Evolutionary conservation across 2,113 vertebrate genomes (phyloP), one percentile per base, ranked within the genome.

Genomic region (Scartelaos histophorus): DNA sequence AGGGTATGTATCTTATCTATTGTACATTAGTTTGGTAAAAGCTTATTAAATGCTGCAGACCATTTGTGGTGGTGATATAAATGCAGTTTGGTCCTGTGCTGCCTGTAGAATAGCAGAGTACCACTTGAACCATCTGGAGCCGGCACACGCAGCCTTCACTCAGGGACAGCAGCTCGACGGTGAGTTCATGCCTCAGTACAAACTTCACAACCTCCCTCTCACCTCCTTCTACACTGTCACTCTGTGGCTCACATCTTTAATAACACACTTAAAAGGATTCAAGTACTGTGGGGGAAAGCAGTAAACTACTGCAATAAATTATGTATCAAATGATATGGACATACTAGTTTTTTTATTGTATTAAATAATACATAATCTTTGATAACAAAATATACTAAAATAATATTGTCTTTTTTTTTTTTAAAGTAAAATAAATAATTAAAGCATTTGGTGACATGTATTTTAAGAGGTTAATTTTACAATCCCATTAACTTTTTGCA

Each of bases 61-160:
- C 25, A 29, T 34, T 61, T 22, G 72, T 65, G 21, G 75, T 47
- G 22, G 15, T 60, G n/a, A 62, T 70, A 7, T 68, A 38, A 79
- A 49, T 61, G 35, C 22, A 51, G 75, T 19, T 82, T 79, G 4
- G 13, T 69, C 71, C 4, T 70, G 35, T 22, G 61, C 38, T 46
- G 25, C 60, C n/a, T 83, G 29, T 90, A 98, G 97, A 93, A 95
- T 98, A 88, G 95, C 95, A 82, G 97, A 99, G 92, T 98, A 96
- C 91, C 94, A 97, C 90, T 94, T 95, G 68, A 94, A 94, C 84
- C 94, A 95, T 74, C 97, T 94, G 69, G 81, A 89, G 68, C 93
- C 94, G 82, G 95, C 97, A 81, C 87, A 95, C 82, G 92, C 94
- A 77, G 93, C 94, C 60, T 96, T 99, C 89, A 91, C 85, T 86